Evolutionary conservation across 2,113 vertebrate genomes (phyloP).

Genomic region (Apteryx mantelli): DNA sequence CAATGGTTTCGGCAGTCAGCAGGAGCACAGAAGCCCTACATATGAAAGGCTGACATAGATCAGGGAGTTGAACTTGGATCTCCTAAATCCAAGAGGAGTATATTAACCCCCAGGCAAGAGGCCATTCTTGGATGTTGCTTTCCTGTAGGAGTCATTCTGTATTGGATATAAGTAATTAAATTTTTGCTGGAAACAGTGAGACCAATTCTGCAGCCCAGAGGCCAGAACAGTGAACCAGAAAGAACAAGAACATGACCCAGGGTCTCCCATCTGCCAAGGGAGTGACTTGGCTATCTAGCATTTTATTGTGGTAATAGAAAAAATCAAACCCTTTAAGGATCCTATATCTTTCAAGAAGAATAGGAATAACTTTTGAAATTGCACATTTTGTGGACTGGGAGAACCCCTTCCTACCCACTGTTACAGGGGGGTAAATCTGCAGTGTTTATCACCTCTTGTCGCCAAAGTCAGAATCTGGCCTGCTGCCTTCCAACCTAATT

Average conservation of each 20-base stretch:
- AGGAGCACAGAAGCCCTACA: not conserved
- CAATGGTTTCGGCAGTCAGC: not conserved
- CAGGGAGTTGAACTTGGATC: slow-evolving; percentile 8
- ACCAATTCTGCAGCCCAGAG: not conserved
- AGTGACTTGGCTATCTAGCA: not conserved
- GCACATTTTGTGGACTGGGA: slow-evolving; percentile 11
- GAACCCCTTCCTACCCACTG: not conserved
- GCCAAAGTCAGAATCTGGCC: slow-evolving; percentile 39
- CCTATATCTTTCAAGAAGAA: not conserved
- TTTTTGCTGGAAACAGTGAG: not conserved
- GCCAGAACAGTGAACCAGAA: not conserved
- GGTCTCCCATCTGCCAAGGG: not conserved
- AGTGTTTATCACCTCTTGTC: slow-evolving; percentile 64
- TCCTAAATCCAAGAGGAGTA: not conserved
- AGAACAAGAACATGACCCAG: not conserved
- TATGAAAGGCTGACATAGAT: not conserved
- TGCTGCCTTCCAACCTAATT: slow-evolving; percentile 57
- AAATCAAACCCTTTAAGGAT: not conserved
- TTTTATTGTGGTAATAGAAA: not conserved
- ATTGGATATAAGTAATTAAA: not conserved
- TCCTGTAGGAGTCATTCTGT: not conserved
- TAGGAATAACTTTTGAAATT: not conserved
- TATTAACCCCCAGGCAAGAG: not conserved
- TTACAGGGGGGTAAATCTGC: not conserved
- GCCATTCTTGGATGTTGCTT: not conserved